Percentiles rank a stretch among this genome's conserved stretches.
Evolutionary conservation across 1,140 invertebrate genomes (phyloP).

Genomic region (Drosophila malerkotliana): DNA sequence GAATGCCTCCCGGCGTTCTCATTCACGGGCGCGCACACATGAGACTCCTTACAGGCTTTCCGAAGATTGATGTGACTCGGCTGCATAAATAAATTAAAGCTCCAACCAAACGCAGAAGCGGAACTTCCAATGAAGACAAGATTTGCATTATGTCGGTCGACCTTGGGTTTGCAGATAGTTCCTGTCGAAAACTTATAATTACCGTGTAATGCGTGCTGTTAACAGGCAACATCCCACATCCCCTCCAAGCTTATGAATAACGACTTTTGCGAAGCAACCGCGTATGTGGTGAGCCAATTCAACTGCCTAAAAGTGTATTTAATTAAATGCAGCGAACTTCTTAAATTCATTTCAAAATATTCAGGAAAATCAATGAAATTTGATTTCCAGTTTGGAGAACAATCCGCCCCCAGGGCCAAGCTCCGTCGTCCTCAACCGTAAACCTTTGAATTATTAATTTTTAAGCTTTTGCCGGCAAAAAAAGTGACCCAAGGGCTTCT

Average conservation of each 20-base stretch:
- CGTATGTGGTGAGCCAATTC: neutral
- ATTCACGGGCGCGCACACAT: slow-evolving; percentile 17
- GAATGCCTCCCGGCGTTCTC: slow-evolving; percentile 28
- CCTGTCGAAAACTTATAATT: slow-evolving; percentile 68
- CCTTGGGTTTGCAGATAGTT: slow-evolving; percentile 40
- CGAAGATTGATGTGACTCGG: slow-evolving; percentile 72
- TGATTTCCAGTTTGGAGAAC: slow-evolving; percentile 43
- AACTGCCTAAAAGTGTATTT: slow-evolving; percentile 54
- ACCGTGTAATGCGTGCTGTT: slow-evolving; percentile 70
- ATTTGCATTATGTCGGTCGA: neutral
- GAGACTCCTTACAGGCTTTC: slow-evolving; percentile 52
- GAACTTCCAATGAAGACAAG: slow-evolving; percentile 13
- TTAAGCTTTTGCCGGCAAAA: slow-evolving; percentile 56
- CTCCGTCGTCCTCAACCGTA: slow-evolving; percentile 36
- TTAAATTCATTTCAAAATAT: slow-evolving; percentile 36
- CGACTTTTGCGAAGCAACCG: slow-evolving; percentile 50
- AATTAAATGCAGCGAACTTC: slow-evolving; percentile 59
- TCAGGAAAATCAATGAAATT: slow-evolving; percentile 58
- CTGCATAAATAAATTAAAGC: slow-evolving; percentile 76
- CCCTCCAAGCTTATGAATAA: slow-evolving; percentile 56
- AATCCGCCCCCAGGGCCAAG: slow-evolving; percentile 10
- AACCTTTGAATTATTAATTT: slow-evolving; percentile 82
- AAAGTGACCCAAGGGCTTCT: slow-evolving; percentile 53
- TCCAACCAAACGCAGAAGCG: slow-evolving; percentile 13
- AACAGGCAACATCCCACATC: slow-evolving; percentile 20